Base-by-base conservation (phyloP, 1,140 invertebrate species). In the Oreohelix idahoensis region DNA sequence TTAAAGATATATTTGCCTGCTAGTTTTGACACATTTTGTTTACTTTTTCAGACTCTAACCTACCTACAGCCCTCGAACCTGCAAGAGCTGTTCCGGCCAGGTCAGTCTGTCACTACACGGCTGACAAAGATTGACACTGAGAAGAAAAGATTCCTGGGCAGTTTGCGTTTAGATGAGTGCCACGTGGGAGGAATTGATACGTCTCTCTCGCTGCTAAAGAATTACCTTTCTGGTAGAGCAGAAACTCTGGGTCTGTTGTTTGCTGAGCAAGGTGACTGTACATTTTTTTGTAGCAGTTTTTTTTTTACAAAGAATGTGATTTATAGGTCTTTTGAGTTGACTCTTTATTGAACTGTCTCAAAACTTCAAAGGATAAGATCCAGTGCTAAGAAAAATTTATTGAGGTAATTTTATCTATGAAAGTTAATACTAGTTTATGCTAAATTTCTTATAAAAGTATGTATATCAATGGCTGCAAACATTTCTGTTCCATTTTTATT, bases 131-230 rank as follows among this genome's bases (percentile, higher is more conserved):
- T 82, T 73, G 80, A 75, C 32, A 74, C 32, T 36, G 80, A 74
- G 32, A 82, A 82, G 63, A 39, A 75, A 70, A 49, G 80, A 58
- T 82, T 82, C 32, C 51, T 82, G 29, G 80, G 70, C 8, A 82
- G 80, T 36, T 29, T 82, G 20, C 79, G 53, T 20, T 17, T 80
- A 32, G 53, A 80, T 45, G 79, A 80, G 26, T 80, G 79, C 32
- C 49, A 20, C 51, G 66, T 66, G 20, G 66, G 66, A 13, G 66
- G 66, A 13, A 13, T 70, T 70, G 66, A 80, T 20, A 4, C 36
- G 35, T 26, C 63, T 23, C 66, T 80, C 5, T 42, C n/a, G 0
- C n/a, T 71, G n/a, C 69, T 80, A 11, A 71, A 71, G 45, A 71
- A 5, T 51, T 80, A 80, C 38, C 79, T 80, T 32, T 26, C 32